Conservation (phyloP, 2,888 invertebrate species). For the Machimus rusticus region DNA sequence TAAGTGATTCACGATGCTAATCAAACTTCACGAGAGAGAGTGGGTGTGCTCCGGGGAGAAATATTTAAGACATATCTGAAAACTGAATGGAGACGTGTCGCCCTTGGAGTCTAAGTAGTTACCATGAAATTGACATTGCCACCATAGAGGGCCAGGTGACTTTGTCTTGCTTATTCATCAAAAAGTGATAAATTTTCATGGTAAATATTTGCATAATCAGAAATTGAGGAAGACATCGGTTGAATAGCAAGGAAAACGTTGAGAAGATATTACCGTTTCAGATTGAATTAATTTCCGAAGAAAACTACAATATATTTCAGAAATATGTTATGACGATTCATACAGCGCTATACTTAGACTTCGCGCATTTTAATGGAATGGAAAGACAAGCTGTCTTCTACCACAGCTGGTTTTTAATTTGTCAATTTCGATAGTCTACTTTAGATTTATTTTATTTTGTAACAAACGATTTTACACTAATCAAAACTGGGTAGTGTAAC, state of each 20-base stretch:
- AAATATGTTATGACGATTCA: neutral
- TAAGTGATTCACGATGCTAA: neutral
- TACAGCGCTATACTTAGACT: neutral
- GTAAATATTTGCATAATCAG: constrained; percentile 28
- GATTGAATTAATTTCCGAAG: neutral
- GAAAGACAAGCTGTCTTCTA: neutral
- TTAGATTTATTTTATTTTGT: neutral
- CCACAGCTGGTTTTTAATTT: neutral
- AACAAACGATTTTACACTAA: neutral
- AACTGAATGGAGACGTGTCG: neutral
- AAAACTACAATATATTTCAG: neutral
- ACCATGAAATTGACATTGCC: constrained; percentile 36
- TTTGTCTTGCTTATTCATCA: constrained; percentile 28
- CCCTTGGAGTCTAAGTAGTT: constrained; percentile 7
- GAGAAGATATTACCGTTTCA: constrained; percentile 8
- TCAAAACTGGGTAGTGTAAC: neutral
- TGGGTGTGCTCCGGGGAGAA: constrained; percentile 12
- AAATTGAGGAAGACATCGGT: constrained; percentile 22
- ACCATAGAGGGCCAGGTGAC: constrained; percentile 13
- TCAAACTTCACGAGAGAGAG: neutral
- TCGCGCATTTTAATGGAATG: neutral
- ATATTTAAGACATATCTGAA: neutral
- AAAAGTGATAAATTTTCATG: constrained; percentile 26
- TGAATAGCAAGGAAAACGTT: constrained; percentile 10
- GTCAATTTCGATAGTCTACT: neutral